A percentile compares a stretch with the other conserved stretches of the same genome.
phyloP scores from a whole-genome alignment of 2,113 vertebrate species.

The Pseudopodoces humilis region DNA sequence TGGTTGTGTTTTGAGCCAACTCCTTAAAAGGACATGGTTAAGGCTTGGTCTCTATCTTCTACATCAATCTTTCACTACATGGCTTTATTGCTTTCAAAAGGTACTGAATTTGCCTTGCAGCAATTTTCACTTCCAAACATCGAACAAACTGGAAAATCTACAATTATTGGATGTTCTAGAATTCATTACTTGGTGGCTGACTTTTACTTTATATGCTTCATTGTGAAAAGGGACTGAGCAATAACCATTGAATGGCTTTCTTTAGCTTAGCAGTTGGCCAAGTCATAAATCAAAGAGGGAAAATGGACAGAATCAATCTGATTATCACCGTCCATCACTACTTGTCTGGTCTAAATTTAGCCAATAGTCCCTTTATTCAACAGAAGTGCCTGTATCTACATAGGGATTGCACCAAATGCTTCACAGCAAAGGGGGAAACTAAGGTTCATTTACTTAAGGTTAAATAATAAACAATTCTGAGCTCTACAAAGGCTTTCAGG shows the following conservation, averaged over 20 bases:
- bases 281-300: not conserved
- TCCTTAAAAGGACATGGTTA: not conserved
- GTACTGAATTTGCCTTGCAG: not conserved
- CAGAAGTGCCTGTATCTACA: not conserved
- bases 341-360: not conserved
- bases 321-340: not conserved
- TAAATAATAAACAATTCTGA: constrained; percentile 17
- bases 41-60: not conserved
- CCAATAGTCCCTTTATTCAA: not conserved
- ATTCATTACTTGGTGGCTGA: not conserved
- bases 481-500: not conserved
- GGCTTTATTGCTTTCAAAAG: constrained; percentile 4
- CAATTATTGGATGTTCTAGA: not conserved
- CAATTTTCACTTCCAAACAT: not conserved
- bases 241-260: not conserved
- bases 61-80: not conserved
- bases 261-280: not conserved
- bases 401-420: not conserved
- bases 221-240: not conserved
- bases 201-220: not conserved
- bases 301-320: not conserved
- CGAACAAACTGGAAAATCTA: not conserved
- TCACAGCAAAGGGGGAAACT: not conserved
- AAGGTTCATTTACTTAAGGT: not conserved
- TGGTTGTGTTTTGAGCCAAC: not conserved